Evolutionary conservation across 2,888 invertebrate species (phyloP).

Genomic region (Melanophora roralis): DNA sequence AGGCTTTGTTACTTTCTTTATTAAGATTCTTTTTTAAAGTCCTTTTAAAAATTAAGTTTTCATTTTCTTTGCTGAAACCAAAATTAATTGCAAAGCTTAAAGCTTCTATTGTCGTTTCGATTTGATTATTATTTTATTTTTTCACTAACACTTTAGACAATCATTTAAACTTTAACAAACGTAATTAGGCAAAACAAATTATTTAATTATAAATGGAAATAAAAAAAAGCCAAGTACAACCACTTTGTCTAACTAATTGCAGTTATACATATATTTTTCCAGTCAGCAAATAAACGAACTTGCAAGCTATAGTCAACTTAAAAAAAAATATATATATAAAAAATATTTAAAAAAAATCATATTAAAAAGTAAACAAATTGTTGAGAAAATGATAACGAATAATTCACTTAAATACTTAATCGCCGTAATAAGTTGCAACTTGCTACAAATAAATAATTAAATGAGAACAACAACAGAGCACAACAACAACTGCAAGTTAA

Average conservation of each 20-base stretch:
- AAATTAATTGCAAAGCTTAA: not conserved
- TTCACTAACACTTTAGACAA: not conserved
- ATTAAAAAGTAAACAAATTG: constrained; percentile 4
- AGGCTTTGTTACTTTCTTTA: too few relatives aligned
- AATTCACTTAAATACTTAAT: constrained; percentile 51
- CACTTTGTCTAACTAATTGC: constrained; percentile 49
- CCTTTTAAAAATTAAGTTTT: too few relatives aligned
- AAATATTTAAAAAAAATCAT: not conserved
- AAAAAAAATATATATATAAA: not conserved
- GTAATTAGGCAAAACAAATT: constrained; percentile 25
- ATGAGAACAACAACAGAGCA: constrained; percentile 30
- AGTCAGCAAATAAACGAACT: not conserved
- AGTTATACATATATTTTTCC: constrained; percentile 41
- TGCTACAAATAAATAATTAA: constrained; percentile 30
- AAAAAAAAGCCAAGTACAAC: constrained; percentile 59
- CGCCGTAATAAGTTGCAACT: constrained; percentile 46
- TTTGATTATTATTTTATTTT: not conserved
- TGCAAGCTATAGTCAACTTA: not conserved
- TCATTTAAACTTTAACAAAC: constrained; percentile 14
- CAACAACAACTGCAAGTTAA: not conserved
- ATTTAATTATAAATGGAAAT: constrained; percentile 30
- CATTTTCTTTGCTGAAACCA: too few relatives aligned
- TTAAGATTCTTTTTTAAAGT: too few relatives aligned
- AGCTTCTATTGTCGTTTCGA: not conserved
- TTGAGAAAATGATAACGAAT: constrained; percentile 48